Conservation (phyloP, 2,888 invertebrate genomes). For the Scaptodrosophila latifasciaeformis region DNA sequence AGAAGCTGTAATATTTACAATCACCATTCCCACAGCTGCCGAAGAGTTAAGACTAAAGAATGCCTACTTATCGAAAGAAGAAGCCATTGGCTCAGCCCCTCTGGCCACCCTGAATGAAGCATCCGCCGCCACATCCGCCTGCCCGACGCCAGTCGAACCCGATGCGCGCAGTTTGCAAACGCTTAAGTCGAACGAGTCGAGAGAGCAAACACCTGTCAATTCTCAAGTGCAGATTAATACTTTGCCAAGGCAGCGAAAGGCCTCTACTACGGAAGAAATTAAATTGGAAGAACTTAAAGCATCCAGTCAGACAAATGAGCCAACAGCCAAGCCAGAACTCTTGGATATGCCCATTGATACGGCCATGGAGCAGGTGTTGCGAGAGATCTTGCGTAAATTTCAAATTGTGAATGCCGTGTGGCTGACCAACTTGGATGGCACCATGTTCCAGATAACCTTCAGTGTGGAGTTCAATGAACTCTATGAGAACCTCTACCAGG, state of each 20-base stretch:
- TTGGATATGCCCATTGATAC: slow-evolving; percentile 54
- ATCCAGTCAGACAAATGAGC: not conserved
- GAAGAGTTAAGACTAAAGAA: slow-evolving; percentile 74
- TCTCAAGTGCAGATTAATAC: slow-evolving; percentile 25
- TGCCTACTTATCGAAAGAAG: slow-evolving; percentile 16
- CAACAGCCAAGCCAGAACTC: slow-evolving; percentile 11
- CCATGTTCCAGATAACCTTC: slow-evolving; percentile 78
- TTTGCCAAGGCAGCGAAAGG: slow-evolving; percentile 35
- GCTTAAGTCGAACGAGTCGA: slow-evolving; percentile 8
- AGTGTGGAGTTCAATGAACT: slow-evolving; percentile 78
- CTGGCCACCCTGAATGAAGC: not conserved
- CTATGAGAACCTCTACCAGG: slow-evolving; percentile 79
- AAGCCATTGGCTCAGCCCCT: slow-evolving; percentile 3
- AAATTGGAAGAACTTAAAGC: slow-evolving; percentile 10
- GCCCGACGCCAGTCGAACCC: slow-evolving; percentile 7
- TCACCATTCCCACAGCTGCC: slow-evolving; percentile 77
- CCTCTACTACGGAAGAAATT: slow-evolving; percentile 11
- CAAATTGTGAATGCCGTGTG: slow-evolving; percentile 78
- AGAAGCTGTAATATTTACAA: slow-evolving; percentile 78
- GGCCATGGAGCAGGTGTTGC: slow-evolving; percentile 75
- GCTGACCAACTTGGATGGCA: slow-evolving; percentile 76
- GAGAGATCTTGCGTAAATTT: slow-evolving; percentile 76
- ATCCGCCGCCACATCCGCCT: slow-evolving; percentile 16
- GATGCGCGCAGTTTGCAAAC: slow-evolving; percentile 15
- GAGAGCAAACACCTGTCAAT: not conserved